These are phyloP conservation scores for Paramormyrops kingsleyae DNA, from an alignment of 2,113 vertebrate genomes.

Conservation along the genomic window DNA sequence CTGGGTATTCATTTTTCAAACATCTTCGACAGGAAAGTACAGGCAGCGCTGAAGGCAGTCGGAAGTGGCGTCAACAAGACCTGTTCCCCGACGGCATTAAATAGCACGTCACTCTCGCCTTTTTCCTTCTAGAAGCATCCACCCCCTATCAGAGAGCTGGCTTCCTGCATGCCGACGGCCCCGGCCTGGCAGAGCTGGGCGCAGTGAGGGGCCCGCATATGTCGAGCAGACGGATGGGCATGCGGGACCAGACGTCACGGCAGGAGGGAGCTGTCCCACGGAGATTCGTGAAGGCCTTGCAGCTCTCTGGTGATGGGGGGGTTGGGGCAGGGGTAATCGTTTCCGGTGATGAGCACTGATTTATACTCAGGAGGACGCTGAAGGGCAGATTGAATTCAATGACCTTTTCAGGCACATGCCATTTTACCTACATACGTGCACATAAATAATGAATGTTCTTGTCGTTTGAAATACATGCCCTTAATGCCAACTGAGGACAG, in stretches of 20 bases:
- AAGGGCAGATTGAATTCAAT: constrained; percentile 27
- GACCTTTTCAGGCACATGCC: constrained; percentile 19
- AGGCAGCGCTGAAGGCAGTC: neutral
- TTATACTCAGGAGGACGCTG: neutral
- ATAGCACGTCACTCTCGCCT: neutral
- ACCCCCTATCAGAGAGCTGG: neutral
- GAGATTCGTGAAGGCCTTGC: neutral
- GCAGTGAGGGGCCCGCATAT: neutral
- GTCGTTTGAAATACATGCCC: constrained; percentile 4
- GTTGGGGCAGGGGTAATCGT: neutral
- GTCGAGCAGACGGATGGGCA: constrained; percentile 8
- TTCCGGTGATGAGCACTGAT: neutral
- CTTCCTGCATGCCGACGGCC: neutral
- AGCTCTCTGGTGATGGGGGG: neutral
- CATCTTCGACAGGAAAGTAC: neutral
- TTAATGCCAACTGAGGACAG: neutral
- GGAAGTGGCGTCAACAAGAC: neutral
- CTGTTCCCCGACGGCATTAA: neutral
- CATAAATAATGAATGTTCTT: constrained; percentile 32
- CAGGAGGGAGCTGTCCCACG: neutral
- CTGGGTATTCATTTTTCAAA: neutral
- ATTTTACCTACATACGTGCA: constrained; percentile 16
- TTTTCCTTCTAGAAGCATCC: neutral
- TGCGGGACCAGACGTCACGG: neutral
- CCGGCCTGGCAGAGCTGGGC: neutral